Conservation (phyloP, 2,113 vertebrate genomes). For the Hemibates koningsi region DNA sequence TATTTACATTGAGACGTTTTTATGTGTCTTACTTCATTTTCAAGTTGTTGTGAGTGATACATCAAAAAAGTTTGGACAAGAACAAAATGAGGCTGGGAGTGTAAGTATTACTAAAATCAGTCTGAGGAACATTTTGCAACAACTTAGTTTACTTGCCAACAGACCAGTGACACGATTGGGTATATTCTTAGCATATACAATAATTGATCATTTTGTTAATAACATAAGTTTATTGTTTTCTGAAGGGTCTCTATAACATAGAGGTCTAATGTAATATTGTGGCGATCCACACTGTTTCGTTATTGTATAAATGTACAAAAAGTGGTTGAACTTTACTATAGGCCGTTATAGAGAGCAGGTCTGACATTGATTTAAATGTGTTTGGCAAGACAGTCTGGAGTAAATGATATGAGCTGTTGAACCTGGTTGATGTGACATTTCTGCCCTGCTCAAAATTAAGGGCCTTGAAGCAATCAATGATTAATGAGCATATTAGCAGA, state of each 20-base stretch:
- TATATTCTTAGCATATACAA: background rate
- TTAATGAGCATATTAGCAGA: slow-evolving; percentile 4
- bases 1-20: background rate
- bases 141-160: background rate
- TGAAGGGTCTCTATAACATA: background rate
- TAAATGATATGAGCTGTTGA: background rate
- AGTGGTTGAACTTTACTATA: background rate
- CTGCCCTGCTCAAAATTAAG: background rate
- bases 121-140: background rate
- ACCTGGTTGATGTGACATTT: background rate
- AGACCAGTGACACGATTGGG: background rate
- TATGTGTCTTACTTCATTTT: background rate
- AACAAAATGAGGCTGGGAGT: background rate
- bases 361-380: background rate
- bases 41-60: background rate
- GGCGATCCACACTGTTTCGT: fast-evolving
- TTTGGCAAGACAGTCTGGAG: background rate
- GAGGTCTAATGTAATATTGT: background rate
- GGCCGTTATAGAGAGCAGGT: background rate
- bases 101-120: background rate
- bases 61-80: background rate
- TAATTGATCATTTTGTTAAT: background rate
- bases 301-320: background rate
- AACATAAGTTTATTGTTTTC: background rate
- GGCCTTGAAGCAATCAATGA: background rate